Evolutionary conservation across 2,797 vertebrate genomes (phyloP), one percentile per base, ranked within the genome.

Genomic region (Gobio occitaniae): DNA sequence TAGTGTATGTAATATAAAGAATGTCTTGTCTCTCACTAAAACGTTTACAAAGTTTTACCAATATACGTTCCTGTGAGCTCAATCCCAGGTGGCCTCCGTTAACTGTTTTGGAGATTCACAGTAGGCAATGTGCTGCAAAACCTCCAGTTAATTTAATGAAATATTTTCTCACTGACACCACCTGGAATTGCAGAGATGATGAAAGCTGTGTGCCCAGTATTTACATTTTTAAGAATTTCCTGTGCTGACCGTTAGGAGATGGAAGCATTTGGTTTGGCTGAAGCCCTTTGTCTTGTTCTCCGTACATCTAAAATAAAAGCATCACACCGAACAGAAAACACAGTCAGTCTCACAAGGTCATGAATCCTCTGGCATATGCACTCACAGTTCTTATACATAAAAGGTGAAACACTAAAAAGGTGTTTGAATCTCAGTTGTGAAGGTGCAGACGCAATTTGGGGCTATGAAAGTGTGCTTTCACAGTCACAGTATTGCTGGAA

Each of bases 321-420:
- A 82, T 61, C 52, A 71, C 38, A 72, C 16, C 47, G 68, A 48
- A 74, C 50, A 50, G 29, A 82, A 75, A 75, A 48, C 25, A 15
- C 17, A 16, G 38, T 0, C 6, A 13, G n/a, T 47, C 13, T 21
- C 54, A n/a, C 19, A 10, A 50, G 56, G 81, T 19, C 70, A 48
- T 8, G 1, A 71, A 17, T 50, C 8, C 66, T 84, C 65, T 3
- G n/a, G 10, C 80, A 72, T 71, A 29, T 63, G 54, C 9, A 16
- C 6, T 63, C 25, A 17, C 38, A 36, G 17, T 66, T 79, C 25
- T 48, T 3, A 25, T 25, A 25, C 44, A 78, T 21, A 54, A 54
- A 19, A 54, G 17, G 17, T 54, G 17, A 9, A 56, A 56, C 7
- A 56, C 52, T 16, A n/a, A 66, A 65, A 48, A 66, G 2, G 21